phyloP scores from a whole-genome alignment of 2,113 vertebrate genomes.

The Poeciliopsis prolifica region DNA sequence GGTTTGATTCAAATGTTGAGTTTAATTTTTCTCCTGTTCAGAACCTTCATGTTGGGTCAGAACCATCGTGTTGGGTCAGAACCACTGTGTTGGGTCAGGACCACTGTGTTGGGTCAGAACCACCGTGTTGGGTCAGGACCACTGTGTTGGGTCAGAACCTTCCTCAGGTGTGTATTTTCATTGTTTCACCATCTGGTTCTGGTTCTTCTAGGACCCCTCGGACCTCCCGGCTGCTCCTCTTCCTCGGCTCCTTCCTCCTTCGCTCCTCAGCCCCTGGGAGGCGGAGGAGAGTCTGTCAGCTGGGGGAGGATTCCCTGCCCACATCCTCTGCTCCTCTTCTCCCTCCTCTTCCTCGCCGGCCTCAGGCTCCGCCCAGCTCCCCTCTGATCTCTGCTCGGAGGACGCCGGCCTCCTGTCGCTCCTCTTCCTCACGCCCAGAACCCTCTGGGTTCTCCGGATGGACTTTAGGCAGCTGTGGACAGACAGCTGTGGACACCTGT shows the following conservation, averaged over 20 bases:
- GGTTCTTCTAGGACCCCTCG: conserved; percentile 26
- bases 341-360: conserved; percentile 7
- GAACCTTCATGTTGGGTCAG: no score
- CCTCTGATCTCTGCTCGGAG: conserved; percentile 54
- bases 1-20: neutral
- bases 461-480: conserved; percentile 82
- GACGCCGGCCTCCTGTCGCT: conserved; percentile 80
- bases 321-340: conserved; percentile 72
- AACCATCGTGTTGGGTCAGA: no score
- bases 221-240: conserved; percentile 2
- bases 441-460: conserved; percentile 87
- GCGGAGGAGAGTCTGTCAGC: conserved; percentile 82
- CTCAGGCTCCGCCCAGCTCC: conserved; percentile 2
- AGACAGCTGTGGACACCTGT: conserved; percentile 50
- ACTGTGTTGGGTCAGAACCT: no score
- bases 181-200: neutral
- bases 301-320: conserved; percentile 85
- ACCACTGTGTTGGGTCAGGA: no score
- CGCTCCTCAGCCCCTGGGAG: conserved; percentile 87
- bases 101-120: no score
- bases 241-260: conserved; percentile 83
- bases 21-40: no score
- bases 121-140: no score
- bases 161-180: neutral
- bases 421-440: conserved; percentile 87